Evolutionary conservation across 2,113 vertebrate species (phyloP).

Genomic region (Tragelaphus imberbis): DNA sequence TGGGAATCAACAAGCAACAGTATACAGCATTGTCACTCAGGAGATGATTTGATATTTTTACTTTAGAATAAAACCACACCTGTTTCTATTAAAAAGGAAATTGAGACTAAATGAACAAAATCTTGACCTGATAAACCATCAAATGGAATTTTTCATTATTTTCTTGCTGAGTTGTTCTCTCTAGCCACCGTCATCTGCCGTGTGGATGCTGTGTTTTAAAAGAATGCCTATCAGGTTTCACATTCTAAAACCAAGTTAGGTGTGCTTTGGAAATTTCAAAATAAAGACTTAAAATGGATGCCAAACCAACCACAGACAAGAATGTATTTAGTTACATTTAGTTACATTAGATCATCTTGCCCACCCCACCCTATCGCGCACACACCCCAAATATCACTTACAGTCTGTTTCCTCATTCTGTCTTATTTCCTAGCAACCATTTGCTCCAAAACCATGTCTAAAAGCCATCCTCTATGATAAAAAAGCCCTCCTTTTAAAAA

Average conservation of each 20-base stretch:
- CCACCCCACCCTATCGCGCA: conserved; percentile 46
- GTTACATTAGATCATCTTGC: conserved; percentile 60
- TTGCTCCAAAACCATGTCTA: conserved; percentile 52
- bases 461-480: conserved; percentile 50
- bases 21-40: background rate
- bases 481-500: conserved; percentile 19
- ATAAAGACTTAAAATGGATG: conserved; percentile 44
- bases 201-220: conserved; percentile 36
- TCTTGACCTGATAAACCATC: conserved; percentile 28
- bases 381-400: conserved; percentile 69
- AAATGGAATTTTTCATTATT: conserved; percentile 32
- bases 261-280: conserved; percentile 59
- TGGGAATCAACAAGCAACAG: background rate
- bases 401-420: conserved; percentile 63
- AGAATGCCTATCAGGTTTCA: conserved; percentile 48
- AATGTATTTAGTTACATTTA: conserved; percentile 58
- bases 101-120: conserved; percentile 39
- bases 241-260: conserved; percentile 39
- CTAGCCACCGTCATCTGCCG: background rate
- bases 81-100: conserved; percentile 47
- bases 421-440: conserved; percentile 67
- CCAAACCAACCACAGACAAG: conserved; percentile 51
- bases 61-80: conserved; percentile 37
- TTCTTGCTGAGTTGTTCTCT: conserved; percentile 35
- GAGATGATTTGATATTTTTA: conserved; percentile 31